Base-by-base conservation (phyloP, 1,140 invertebrate genomes). In the Pseudomyrmex pallidus region DNA sequence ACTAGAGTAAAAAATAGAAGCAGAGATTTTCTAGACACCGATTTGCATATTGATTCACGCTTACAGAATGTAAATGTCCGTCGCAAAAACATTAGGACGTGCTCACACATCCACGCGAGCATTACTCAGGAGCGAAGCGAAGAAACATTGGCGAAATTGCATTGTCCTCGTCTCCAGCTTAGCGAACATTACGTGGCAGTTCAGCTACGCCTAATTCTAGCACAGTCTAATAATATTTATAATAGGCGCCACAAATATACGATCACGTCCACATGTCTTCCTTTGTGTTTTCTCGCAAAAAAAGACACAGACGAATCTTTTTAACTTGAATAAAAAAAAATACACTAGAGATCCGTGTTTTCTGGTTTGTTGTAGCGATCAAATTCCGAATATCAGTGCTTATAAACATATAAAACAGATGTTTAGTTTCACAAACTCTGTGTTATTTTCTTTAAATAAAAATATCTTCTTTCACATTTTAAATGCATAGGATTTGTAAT, bases 1-100 rank as follows among this genome's bases (percentile, higher is more conserved):
- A 80, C 64, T 87, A 87, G 52, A 87, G 68, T 87, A 87, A 87
- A 87, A 87, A 87, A 87, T 85, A 87, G 85, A 84, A 87, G 86
- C 85, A 84, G 82, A 87, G 70, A 87, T 54, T 87, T 87, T 87
- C 86, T 87, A 87, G 82, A 87, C 86, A 87, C 17, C 74, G 70
- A 87, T 54, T 85, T 76, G 87, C 72, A 74, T 87, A 77, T 73
- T 50, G 72, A 83, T 83, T 83, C 77, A 61, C 67, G 35, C 68
- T 85, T 82, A 77, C 63, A 85, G 73, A 84, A 78, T 87, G 35
- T 35, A 85, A 85, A 88, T 62, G 73, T 85, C 76, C 54, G 17
- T 54, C 72, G 44, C 35, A 35, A 57, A 85, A 85, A 85, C 62
- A 46, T 83, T 78, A 57, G 20, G 67, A 82, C 82, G 4, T 62